A percentile compares a stretch with the other conserved stretches of the same genome.
These are phyloP conservation scores for Drosophila willistoni DNA, from an alignment of 1,140 invertebrate genomes.

Conservation along the genomic window DNA sequence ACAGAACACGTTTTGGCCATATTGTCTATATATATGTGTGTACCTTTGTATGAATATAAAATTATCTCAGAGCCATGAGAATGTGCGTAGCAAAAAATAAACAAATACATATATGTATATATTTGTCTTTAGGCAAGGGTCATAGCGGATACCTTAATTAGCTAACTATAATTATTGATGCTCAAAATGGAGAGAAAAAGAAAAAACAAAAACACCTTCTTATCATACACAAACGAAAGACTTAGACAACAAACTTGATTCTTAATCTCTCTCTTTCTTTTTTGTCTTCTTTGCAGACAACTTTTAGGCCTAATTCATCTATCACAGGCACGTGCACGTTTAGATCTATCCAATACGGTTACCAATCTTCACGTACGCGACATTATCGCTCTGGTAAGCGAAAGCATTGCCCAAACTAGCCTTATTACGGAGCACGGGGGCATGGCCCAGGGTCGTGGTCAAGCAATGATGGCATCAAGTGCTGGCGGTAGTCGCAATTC, in stretches of 20 bases:
- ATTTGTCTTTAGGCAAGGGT: background rate
- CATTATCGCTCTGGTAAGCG: constrained; percentile 93
- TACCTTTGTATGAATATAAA: background rate
- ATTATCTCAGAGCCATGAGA: background rate
- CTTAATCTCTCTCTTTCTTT: background rate
- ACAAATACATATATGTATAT: background rate
- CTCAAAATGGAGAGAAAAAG: background rate
- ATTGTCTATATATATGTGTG: background rate
- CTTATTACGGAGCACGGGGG: constrained; percentile 85
- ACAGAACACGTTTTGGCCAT: constrained; percentile 1
- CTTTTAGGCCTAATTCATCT: constrained; percentile 90
- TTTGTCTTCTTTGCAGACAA: constrained; percentile 39
- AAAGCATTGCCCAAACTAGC: constrained; percentile 90
- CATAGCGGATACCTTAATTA: background rate
- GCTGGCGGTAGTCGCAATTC: constrained; percentile 87
- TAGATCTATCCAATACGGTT: constrained; percentile 92
- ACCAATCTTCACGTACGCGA: constrained; percentile 92
- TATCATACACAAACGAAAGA: constrained; percentile 31
- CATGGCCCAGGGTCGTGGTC: constrained; percentile 1
- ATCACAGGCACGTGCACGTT: constrained; percentile 93
- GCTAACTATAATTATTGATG: background rate
- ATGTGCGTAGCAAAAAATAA: background rate
- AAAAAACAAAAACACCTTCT: background rate
- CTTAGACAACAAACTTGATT: constrained; percentile 39
- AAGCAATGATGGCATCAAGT: constrained; percentile 73